Evolutionary conservation across 1,140 invertebrate genomes (phyloP).

Genomic region (Dreissena polymorpha): DNA sequence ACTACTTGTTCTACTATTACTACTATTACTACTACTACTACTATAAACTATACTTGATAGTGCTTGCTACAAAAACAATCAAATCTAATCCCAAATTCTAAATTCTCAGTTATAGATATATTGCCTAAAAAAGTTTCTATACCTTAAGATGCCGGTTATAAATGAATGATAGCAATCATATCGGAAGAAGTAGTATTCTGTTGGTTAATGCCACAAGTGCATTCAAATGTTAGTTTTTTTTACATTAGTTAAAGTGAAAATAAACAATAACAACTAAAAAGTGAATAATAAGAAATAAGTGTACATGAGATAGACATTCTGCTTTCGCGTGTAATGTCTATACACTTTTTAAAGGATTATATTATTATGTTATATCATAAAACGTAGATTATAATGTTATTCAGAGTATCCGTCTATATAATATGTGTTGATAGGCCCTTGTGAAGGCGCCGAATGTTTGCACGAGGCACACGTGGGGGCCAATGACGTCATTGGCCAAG

Average conservation of each 20-base stretch:
- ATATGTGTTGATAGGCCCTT: slow-evolving; percentile 29
- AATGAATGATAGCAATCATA: too few species aligned
- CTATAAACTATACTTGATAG: too few species aligned
- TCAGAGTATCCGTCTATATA: background rate
- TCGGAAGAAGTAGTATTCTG: too few species aligned
- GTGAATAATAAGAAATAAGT: background rate
- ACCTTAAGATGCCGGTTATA: too few species aligned
- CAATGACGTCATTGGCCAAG: slow-evolving; percentile 56
- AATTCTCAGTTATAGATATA: too few species aligned
- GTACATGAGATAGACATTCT: background rate
- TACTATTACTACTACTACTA: too few species aligned
- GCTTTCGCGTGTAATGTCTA: background rate
- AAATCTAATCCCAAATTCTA: too few species aligned
- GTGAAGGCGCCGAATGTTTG: slow-evolving; percentile 56
- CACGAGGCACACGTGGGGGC: slow-evolving; percentile 71
- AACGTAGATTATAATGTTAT: background rate
- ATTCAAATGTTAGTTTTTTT: too few species aligned
- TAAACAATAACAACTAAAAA: background rate
- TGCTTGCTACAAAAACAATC: too few species aligned
- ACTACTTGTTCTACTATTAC: too few species aligned
- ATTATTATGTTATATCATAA: background rate
- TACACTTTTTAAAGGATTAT: background rate
- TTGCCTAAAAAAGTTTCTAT: too few species aligned
- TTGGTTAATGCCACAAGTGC: too few species aligned
- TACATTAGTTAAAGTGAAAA: background rate